Percentiles rank a stretch among this genome's conserved stretches.
phyloP scores from a whole-genome alignment of 2,113 vertebrate species.

The Ursus arctos region DNA sequence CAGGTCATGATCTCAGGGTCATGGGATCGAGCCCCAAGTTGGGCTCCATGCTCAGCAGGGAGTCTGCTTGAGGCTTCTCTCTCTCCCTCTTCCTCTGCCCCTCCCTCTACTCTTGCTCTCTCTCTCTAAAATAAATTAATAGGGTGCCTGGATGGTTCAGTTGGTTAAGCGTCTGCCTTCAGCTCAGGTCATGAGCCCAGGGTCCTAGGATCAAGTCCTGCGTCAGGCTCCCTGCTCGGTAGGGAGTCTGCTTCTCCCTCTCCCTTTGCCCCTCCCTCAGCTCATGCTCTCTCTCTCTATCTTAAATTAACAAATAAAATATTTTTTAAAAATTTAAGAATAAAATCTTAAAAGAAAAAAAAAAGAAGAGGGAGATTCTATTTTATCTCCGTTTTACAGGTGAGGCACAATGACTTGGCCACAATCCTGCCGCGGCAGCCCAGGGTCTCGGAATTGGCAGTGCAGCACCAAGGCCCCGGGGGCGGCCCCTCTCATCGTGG shows the following conservation, averaged over 20 bases:
- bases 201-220: background rate
- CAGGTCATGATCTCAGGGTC: background rate
- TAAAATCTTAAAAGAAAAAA: background rate
- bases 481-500: background rate
- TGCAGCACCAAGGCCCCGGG: background rate
- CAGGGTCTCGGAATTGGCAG: background rate
- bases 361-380: background rate
- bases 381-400: background rate
- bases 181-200: background rate
- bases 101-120: background rate
- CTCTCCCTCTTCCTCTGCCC: background rate
- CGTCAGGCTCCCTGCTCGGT: fast-evolving
- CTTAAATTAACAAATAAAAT: background rate
- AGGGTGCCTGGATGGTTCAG: background rate
- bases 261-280: background rate
- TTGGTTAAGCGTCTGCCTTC: background rate
- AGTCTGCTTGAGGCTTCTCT: background rate
- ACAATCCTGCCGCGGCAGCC: background rate
- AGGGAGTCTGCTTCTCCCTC: background rate
- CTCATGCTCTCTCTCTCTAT: background rate
- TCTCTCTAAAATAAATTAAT: background rate
- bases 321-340: too few relatives aligned
- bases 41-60: background rate
- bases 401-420: background rate
- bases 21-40: fast-evolving